Base-by-base conservation (phyloP, 2,113 vertebrate genomes). In the Trichechus manatus region DNA sequence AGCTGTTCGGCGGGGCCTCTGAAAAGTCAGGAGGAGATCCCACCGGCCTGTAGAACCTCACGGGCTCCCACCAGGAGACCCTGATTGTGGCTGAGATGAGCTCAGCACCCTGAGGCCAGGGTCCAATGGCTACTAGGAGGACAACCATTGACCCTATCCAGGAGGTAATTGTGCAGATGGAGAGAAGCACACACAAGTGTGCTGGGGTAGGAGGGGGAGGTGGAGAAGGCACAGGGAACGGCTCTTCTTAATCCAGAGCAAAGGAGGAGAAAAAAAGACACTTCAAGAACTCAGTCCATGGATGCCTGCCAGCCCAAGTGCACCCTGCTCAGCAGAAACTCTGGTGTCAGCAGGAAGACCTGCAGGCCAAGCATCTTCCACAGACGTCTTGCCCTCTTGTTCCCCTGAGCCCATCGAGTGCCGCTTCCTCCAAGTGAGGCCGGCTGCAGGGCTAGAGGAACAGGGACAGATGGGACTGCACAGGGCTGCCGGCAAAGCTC, bases 331-430 rank as follows among this genome's bases (percentile, higher is more conserved):
- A 4, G 25, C 87, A 25, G 50, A 53, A 75, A 86, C 68, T 23
- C 90, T 10, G 3, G 33, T 17, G 25, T 87, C 92, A 95, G 85
- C 88, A 89, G 88, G 80, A 92, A 97, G 97, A 80, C 78, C 14
- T 78, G 64, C 90, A 47, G 0, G 17, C 44, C 74, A 53, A 59
- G 29, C 75, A 86, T 80, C 47, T 29, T 83, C 47, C 64, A 5
- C 25, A 36, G 63, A 59, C 6, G 6, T 47, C 0, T 15, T 17
- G 20, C 42, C 63, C 66, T 42, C 15, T 19, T 7, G 2, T 15
- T 94, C 87, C 8, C 66, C 25, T 0, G 20, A 11, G 85, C 59
- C 39, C 27, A 63, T 6, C 22, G 1, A 6, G 70, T 3, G 11
- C 8, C 85, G 63, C 77, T 17, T 68, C 56, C 74, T 29, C 23